A percentile compares a stretch with the other conserved stretches of the same genome.
phyloP scores from a whole-genome alignment of 2,113 vertebrate species.

The Choloepus hoffmanni region DNA sequence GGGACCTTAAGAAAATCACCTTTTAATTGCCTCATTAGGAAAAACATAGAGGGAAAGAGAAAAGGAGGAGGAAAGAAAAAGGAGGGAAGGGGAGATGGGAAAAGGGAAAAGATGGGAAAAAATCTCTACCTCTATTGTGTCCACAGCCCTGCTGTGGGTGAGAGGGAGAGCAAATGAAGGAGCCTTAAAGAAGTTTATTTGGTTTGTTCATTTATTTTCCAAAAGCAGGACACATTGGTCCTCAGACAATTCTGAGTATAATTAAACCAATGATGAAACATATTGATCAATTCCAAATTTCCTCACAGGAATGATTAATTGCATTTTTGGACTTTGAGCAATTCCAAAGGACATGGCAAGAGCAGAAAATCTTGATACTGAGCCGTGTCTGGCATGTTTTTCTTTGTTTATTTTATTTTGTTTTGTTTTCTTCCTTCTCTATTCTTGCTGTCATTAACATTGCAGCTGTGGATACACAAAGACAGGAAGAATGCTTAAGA shows the following conservation, averaged over 20 bases:
- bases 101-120: not conserved
- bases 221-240: conserved; percentile 42
- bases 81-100: not conserved
- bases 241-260: conserved; percentile 58
- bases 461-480: conserved; percentile 37
- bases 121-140: not conserved
- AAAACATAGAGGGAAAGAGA: not conserved
- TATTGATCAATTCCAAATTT: conserved; percentile 61
- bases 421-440: not conserved
- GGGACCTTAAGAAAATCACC: not conserved
- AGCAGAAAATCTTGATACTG: conserved; percentile 62
- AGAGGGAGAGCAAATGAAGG: not conserved
- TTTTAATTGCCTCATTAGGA: not conserved
- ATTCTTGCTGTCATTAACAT: conserved; percentile 41
- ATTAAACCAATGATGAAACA: conserved; percentile 71
- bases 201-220: conserved; percentile 60
- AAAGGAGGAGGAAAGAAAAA: not conserved
- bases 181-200: conserved; percentile 11
- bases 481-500: conserved; percentile 46
- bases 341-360: conserved; percentile 65
- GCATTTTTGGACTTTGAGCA: conserved; percentile 48
- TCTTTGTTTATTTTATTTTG: not conserved
- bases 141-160: not conserved
- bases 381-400: not conserved
- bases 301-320: conserved; percentile 69